Conservation (phyloP, 1,140 invertebrate genomes). For the Gerris buenoi region DNA sequence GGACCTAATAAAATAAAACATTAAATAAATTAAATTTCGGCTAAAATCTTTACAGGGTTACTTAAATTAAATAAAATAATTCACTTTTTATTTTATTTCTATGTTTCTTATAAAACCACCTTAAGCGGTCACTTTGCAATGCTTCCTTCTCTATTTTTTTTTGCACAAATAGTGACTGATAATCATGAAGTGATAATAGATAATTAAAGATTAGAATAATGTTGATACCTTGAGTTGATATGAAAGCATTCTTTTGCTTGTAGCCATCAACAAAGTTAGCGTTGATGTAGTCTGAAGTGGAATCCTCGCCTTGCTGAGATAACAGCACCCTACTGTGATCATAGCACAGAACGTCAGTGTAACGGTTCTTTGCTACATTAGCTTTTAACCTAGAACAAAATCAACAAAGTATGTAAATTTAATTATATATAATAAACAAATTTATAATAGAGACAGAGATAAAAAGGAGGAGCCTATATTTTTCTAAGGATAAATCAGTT, state of each 20-base stretch:
- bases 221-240: conserved; percentile 76
- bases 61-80: background rate
- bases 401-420: no score
- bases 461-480: no score
- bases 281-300: conserved; percentile 85
- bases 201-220: background rate
- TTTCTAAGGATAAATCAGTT: no score
- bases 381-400: conserved; percentile 60
- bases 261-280: conserved; percentile 97
- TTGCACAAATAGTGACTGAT: background rate
- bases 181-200: background rate
- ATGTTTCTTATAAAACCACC: no score
- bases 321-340: conserved; percentile 85
- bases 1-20: conserved; percentile 39
- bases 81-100: background rate
- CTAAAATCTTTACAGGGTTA: background rate
- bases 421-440: no score
- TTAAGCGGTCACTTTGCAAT: no score
- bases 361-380: conserved; percentile 85
- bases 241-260: conserved; percentile 93
- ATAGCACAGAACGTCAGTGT: conserved; percentile 89
- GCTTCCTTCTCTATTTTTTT: no score
- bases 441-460: no score
- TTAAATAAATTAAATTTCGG: background rate
- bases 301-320: conserved; percentile 52